A percentile compares a stretch with the other conserved stretches of the same genome.
Conservation (phyloP, 2,797 vertebrate genomes). For the Hybognathus amarus region DNA sequence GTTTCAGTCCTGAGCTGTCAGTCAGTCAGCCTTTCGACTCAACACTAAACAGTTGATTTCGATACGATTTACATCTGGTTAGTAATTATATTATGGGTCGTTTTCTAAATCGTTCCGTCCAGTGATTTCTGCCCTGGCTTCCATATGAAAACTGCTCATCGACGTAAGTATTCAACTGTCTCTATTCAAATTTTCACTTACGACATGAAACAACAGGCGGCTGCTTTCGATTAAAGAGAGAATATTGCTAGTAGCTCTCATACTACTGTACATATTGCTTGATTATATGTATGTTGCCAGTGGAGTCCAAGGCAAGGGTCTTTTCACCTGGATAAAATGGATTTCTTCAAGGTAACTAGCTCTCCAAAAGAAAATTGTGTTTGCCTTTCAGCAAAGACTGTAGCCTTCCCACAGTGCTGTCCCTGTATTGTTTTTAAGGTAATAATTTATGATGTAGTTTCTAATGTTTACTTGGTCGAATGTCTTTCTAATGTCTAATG, state of each 20-base stretch:
- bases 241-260: not conserved
- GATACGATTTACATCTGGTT: not conserved
- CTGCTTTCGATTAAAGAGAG: not conserved
- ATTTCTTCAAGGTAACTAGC: conserved; percentile 13
- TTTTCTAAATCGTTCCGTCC: not conserved
- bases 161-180: conserved; percentile 37
- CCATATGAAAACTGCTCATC: conserved; percentile 30
- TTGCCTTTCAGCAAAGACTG: conserved; percentile 30
- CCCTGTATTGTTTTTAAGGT: conserved; percentile 33
- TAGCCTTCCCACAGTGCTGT: conserved; percentile 19
- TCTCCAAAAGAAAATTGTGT: conserved; percentile 17
- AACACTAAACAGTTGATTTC: not conserved
- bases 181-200: conserved; percentile 19
- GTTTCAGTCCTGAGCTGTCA: conserved; percentile 27
- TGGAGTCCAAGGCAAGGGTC: not conserved
- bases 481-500: conserved; percentile 7
- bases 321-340: not conserved
- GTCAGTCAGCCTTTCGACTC: conserved; percentile 5
- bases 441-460: not conserved
- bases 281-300: not conserved
- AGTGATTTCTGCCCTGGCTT: conserved; percentile 2
- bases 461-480: not conserved
- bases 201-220: not conserved
- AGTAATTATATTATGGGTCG: conserved; percentile 5
- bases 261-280: not conserved